Percentiles rank a stretch among this genome's conserved stretches.
Conservation (phyloP, 2,888 invertebrate genomes). For the Nyleta sp. region DNA sequence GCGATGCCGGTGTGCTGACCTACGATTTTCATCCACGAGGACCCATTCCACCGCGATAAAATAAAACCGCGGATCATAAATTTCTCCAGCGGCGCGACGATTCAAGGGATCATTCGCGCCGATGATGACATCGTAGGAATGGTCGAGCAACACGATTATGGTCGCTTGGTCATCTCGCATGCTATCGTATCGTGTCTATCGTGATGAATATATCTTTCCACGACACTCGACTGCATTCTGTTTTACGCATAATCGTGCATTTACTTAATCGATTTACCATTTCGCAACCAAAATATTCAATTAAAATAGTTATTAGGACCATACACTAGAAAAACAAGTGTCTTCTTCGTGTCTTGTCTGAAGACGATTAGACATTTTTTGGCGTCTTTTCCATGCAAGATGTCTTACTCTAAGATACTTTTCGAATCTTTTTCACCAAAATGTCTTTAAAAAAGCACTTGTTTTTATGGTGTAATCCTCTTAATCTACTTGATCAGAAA, state of each 20-base stretch:
- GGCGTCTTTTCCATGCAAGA: too few species aligned
- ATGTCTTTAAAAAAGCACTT: too few species aligned
- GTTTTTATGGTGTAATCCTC: too few species aligned
- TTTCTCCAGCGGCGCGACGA: conserved; percentile 12
- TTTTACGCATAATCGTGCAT: conserved; percentile 23
- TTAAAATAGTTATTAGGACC: too few species aligned
- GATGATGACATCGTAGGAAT: conserved; percentile 52
- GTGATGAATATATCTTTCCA: conserved; percentile 47
- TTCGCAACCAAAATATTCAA: too few species aligned
- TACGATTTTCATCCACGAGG: conserved; percentile 40
- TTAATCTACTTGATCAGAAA: too few species aligned
- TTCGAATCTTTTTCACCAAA: too few species aligned
- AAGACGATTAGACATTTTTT: too few species aligned
- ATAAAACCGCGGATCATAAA: conserved; percentile 35
- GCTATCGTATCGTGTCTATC: too few species aligned
- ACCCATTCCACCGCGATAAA: conserved; percentile 1
- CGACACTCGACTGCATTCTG: conserved; percentile 32
- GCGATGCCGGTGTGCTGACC: conserved; percentile 33
- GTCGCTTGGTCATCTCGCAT: conserved; percentile 11
- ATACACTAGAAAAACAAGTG: too few species aligned
- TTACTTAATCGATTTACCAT: conserved; percentile 7
- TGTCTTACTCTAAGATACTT: too few species aligned
- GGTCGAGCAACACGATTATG: conserved; percentile 12
- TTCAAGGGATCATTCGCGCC: conserved; percentile 51
- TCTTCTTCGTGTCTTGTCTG: too few species aligned